These are phyloP conservation scores for Acleris emargana DNA, from an alignment of 2,888 invertebrate species.

Conservation along the genomic window DNA sequence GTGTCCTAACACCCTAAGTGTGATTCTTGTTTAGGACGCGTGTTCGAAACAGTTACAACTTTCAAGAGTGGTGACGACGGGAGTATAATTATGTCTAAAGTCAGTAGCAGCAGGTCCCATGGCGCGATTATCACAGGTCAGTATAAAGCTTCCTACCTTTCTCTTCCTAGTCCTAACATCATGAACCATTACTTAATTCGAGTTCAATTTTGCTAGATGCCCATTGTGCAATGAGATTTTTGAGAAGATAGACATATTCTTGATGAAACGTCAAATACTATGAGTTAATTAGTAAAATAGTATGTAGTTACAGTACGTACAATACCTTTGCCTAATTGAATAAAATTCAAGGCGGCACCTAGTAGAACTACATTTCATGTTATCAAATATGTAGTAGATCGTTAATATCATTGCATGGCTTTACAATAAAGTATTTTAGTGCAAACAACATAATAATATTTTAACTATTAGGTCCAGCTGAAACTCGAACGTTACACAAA, in stretches of 20 bases:
- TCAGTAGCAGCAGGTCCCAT: conserved; percentile 85
- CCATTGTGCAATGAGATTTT: background rate
- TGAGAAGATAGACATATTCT: too few species aligned
- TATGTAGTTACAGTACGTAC: too few species aligned
- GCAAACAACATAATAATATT: conserved; percentile 72
- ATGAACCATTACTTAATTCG: conserved; percentile 31
- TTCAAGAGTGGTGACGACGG: conserved; percentile 79
- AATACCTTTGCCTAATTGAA: background rate
- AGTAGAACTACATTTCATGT: background rate
- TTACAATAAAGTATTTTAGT: conserved; percentile 48
- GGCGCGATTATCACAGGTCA: conserved; percentile 87
- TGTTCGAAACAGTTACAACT: conserved; percentile 81
- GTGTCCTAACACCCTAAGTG: conserved; percentile 78
- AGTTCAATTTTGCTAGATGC: conserved; percentile 25
- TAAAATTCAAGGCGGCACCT: conserved; percentile 2
- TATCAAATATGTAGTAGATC: conserved; percentile 45
- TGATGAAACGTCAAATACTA: too few species aligned
- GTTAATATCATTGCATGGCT: conserved; percentile 54
- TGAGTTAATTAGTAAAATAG: too few species aligned
- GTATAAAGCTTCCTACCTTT: conserved; percentile 72
- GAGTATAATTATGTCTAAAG: conserved; percentile 79
- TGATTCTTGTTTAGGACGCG: conserved; percentile 83
- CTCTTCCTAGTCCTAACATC: conserved; percentile 51
- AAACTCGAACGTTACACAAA: conserved; percentile 87
- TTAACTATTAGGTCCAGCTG: conserved; percentile 86